A percentile compares a stretch with the other conserved stretches of the same genome.
These are phyloP conservation scores for Drosophila pallidifrons DNA, from an alignment of 1,140 invertebrate species.

Conservation along the genomic window DNA sequence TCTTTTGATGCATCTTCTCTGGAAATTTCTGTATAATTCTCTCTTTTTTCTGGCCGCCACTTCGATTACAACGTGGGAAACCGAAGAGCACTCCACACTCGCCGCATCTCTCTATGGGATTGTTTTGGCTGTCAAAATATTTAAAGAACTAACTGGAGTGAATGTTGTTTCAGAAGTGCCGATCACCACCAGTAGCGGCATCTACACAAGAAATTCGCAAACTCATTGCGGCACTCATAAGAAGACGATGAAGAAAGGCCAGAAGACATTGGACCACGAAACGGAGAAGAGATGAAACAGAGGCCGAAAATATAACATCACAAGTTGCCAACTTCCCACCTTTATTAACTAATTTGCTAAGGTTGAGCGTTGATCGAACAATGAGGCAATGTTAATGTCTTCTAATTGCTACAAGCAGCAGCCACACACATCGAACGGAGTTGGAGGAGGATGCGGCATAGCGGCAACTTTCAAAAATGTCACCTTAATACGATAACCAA, in stretches of 20 bases:
- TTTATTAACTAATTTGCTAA: slow-evolving; percentile 80
- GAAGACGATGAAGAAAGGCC: slow-evolving; percentile 16
- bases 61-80: slow-evolving; percentile 67
- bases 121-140: slow-evolving; percentile 78
- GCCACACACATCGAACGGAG: slow-evolving; percentile 59
- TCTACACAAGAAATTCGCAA: slow-evolving; percentile 61
- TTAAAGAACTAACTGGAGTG: slow-evolving; percentile 51
- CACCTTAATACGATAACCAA: slow-evolving; percentile 70
- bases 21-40: slow-evolving; percentile 7
- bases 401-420: slow-evolving; percentile 68
- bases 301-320: slow-evolving; percentile 55
- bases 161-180: slow-evolving; percentile 43
- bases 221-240: slow-evolving; percentile 70
- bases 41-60: slow-evolving; percentile 39
- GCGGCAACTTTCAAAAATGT: slow-evolving; percentile 44
- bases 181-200: slow-evolving; percentile 20
- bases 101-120: slow-evolving; percentile 62
- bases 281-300: slow-evolving; percentile 26
- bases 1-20: neutral
- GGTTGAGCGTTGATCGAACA: slow-evolving; percentile 52
- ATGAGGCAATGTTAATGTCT: slow-evolving; percentile 57
- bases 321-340: slow-evolving; percentile 64
- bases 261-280: neutral
- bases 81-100: slow-evolving; percentile 40
- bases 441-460: slow-evolving; percentile 8